These are phyloP conservation scores for Palythoa heliodiscus DNA, from an alignment of 92 coral and sea anemone species.

Conservation along the genomic window DNA sequence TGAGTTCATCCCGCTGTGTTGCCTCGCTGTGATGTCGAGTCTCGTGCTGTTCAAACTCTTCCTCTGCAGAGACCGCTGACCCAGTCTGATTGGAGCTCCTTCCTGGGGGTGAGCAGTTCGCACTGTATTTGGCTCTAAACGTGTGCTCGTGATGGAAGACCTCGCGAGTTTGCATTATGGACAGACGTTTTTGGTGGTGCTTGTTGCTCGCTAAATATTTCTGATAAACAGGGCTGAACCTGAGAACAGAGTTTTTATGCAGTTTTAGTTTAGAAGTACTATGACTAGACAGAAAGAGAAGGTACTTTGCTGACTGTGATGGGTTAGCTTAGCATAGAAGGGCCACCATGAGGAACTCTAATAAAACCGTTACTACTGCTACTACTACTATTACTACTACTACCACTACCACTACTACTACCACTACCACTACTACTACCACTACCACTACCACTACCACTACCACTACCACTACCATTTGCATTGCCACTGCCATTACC, in stretches of 20 bases:
- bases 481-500: too few species aligned
- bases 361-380: too few species aligned
- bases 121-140: slow-evolving; percentile 77
- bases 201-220: slow-evolving; percentile 69
- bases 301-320: too few species aligned
- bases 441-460: too few species aligned
- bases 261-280: too few species aligned
- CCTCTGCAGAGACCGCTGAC: slow-evolving; percentile 4
- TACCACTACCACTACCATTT: too few species aligned
- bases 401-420: too few species aligned
- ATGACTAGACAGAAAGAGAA: too few species aligned
- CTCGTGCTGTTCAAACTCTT: background rate
- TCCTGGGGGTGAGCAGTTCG: slow-evolving; percentile 22
- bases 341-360: too few species aligned
- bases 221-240: slow-evolving; percentile 63
- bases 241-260: slow-evolving; percentile 11
- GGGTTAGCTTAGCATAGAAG: too few species aligned
- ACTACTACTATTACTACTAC: too few species aligned
- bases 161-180: slow-evolving; percentile 86
- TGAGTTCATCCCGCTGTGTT: background rate
- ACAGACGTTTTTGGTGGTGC: slow-evolving; percentile 80
- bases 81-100: slow-evolving; percentile 1
- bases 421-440: too few species aligned
- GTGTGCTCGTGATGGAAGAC: slow-evolving; percentile 76
- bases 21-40: slow-evolving; percentile 11